These are phyloP conservation scores for Ridgeia piscesae DNA, from an alignment of 1,140 invertebrate genomes.

Conservation along the genomic window DNA sequence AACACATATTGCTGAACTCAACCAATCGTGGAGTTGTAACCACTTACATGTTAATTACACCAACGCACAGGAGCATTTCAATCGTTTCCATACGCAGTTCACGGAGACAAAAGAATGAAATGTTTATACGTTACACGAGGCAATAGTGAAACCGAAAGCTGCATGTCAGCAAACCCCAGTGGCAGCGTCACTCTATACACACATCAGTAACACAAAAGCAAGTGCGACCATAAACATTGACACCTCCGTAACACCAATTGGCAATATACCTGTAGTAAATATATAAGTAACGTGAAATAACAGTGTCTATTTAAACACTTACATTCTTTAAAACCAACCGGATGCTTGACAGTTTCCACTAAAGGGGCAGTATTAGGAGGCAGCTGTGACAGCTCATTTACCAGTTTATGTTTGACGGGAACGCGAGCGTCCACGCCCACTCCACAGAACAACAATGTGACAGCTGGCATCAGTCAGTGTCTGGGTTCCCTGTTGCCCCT, in stretches of 20 bases:
- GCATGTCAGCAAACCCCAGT: not conserved
- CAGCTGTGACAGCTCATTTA: not conserved
- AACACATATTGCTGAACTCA: too few relatives aligned
- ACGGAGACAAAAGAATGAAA: not conserved
- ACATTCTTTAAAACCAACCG: not conserved
- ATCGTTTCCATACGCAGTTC: not conserved
- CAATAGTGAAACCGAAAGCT: not conserved
- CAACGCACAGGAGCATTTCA: not conserved
- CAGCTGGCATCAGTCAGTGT: not conserved
- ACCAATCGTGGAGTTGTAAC: too few relatives aligned
- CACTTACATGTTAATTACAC: too few relatives aligned
- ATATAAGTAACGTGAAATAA: too few relatives aligned
- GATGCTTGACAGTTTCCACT: not conserved
- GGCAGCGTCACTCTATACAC: not conserved
- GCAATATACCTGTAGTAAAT: not conserved
- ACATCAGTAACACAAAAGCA: not conserved
- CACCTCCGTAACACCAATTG: not conserved
- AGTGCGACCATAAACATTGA: not conserved
- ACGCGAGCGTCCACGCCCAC: too few relatives aligned
- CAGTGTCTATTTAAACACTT: not conserved
- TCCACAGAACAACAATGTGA: not conserved
- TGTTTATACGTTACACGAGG: not conserved
- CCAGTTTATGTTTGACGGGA: not conserved
- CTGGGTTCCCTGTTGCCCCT: slow-evolving; percentile 2
- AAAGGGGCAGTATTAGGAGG: not conserved